Base-by-base conservation (phyloP, 1,140 invertebrate species). In the Micrasema minimum region DNA sequence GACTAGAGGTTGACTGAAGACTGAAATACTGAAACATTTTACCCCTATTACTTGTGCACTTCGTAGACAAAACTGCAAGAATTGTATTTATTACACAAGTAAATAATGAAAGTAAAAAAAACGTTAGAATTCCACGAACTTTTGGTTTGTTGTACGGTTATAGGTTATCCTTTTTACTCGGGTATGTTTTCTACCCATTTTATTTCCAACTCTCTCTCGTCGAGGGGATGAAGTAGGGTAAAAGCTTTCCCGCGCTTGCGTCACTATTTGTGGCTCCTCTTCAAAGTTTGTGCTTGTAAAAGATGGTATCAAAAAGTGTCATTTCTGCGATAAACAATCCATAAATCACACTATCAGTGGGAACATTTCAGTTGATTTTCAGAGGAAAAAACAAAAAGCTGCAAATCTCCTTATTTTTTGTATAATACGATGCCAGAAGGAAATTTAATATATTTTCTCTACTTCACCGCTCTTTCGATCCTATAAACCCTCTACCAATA, bases 251-350 rank as follows among this genome's bases (percentile, higher is more conserved):
- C 20, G 46, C 48, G 65, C 45, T 16, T 46, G 59, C 26, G 59
- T 14, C 23, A 64, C 57, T 6, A 46, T 46, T 14, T n/a, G 2
- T 46, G 41, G 38, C 65, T 55, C 65, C 65, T 26, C 65, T 35
- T 14, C 50, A 38, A 55, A 53, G 26, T 67, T 67, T 55, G 38
- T 48, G 35, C 38, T 50, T 64, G 37, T 37, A 55, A 57, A 41
- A 67, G 65, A 67, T 67, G 48, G 31, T 67, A 67, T 67, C 65
- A 14, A 9, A 23, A 55, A 55, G 65, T 67, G 65, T 67, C 65
- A 67, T 67, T 67, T 67, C 65, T 67, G 20, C 65, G 65, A 67
- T 67, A 67, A 67, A 55, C 50, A 55, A 53, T 53, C 48, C 65
- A 67, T 67, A 67, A 67, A 67, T 67, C 65, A 67, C 65, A 23